Evolutionary conservation across 2,888 invertebrate genomes (phyloP).

Genomic region (Ectropis crepuscularia): DNA sequence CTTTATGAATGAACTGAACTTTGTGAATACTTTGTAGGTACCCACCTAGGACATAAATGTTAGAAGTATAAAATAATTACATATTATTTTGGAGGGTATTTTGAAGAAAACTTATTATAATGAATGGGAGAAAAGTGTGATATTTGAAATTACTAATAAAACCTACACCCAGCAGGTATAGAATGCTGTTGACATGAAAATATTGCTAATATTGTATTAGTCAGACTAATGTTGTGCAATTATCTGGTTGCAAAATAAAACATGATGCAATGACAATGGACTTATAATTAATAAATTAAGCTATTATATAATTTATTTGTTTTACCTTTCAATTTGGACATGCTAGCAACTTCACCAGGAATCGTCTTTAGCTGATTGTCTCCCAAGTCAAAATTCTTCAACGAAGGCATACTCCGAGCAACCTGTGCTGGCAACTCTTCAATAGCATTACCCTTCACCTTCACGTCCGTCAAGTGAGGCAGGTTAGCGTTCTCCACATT

Average conservation of each 20-base stretch:
- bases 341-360: conserved; percentile 88
- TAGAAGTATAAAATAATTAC: too few relatives aligned
- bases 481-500: conserved; percentile 80
- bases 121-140: too few relatives aligned
- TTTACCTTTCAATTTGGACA: conserved; percentile 89
- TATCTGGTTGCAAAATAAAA: neutral
- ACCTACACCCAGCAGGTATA: too few relatives aligned
- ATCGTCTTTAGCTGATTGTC: conserved; percentile 87
- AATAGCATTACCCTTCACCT: conserved; percentile 87
- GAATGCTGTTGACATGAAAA: too few relatives aligned
- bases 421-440: conserved; percentile 85
- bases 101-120: too few relatives aligned
- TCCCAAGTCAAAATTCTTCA: conserved; percentile 89
- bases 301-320: conserved; percentile 1
- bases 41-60: too few relatives aligned
- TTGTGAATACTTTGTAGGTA: too few relatives aligned
- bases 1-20: too few relatives aligned
- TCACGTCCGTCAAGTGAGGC: conserved; percentile 87
- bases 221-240: neutral
- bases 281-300: neutral
- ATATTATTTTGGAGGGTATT: too few relatives aligned
- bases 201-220: too few relatives aligned
- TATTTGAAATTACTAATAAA: too few relatives aligned
- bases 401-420: conserved; percentile 76
- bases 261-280: conserved; percentile 2